Percentiles rank a stretch among this genome's conserved stretches.
phyloP scores from a whole-genome alignment of 1,140 invertebrate genomes.

The Eupristina koningsbergeri region DNA sequence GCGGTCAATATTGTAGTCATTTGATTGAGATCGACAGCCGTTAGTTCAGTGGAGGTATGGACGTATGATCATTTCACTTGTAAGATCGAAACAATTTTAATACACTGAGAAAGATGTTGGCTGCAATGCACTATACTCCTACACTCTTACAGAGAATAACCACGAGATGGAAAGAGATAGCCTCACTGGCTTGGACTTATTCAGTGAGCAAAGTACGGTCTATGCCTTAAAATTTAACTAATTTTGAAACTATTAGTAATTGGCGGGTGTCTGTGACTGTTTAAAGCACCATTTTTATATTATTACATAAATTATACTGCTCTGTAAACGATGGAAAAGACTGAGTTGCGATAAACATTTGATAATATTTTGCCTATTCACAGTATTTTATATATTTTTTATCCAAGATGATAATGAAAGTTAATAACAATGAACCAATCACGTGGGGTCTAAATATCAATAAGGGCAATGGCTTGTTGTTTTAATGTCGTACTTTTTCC shows the following conservation, averaged over 20 bases:
- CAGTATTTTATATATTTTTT: no score
- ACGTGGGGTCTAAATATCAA: no score
- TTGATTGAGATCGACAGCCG: constrained; percentile 41
- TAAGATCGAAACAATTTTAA: constrained; percentile 43
- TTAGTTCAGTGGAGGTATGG: constrained; percentile 25
- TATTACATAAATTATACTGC: not conserved
- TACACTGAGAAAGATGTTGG: constrained; percentile 11
- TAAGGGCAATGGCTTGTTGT: no score
- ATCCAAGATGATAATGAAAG: no score
- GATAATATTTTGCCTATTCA: no score
- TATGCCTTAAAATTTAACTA: constrained; percentile 26
- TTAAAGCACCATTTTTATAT: not conserved
- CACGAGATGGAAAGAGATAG: constrained; percentile 14
- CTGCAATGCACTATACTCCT: constrained; percentile 9
- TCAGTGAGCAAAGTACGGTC: constrained; percentile 4
- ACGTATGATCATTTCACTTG: not conserved
- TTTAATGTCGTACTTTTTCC: no score
- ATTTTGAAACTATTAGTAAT: constrained; percentile 33
- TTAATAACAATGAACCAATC: no score
- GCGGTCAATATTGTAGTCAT: constrained; percentile 44
- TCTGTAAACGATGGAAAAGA: no score
- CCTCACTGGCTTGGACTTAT: not conserved
- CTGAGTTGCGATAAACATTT: no score
- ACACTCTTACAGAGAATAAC: constrained; percentile 17
- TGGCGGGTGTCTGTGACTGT: not conserved